A percentile compares a stretch with the other conserved stretches of the same genome.
Conservation (phyloP, 1,140 invertebrate genomes). For the Spodoptera litura region DNA sequence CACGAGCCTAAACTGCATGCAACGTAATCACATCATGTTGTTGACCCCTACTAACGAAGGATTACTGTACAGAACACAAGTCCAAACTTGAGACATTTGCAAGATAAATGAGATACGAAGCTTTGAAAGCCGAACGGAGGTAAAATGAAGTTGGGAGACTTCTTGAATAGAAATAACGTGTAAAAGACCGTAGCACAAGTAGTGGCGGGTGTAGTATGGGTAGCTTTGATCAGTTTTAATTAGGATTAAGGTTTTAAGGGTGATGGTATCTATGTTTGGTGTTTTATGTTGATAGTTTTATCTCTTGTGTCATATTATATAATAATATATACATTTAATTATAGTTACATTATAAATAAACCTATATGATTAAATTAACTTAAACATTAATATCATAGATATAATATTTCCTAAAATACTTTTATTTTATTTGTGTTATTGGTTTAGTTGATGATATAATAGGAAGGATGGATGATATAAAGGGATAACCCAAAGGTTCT, state of each 20-base stretch:
- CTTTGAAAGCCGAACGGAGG: constrained; percentile 39
- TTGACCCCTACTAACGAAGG: constrained; percentile 38
- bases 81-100: constrained; percentile 39
- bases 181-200: constrained; percentile 11
- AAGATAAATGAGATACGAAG: constrained; percentile 44
- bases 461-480: no score
- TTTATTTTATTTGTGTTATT: no score
- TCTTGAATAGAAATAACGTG: constrained; percentile 39
- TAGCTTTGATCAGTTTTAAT: neutral
- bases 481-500: no score
- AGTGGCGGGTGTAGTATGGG: neutral
- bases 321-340: neutral
- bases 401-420: no score
- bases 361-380: no score
- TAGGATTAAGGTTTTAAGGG: no score
- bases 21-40: constrained; percentile 16
- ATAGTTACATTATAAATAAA: no score
- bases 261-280: no score
- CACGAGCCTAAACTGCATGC: constrained; percentile 28
- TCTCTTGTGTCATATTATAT: no score
- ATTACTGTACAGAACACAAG: constrained; percentile 36
- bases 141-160: constrained; percentile 42
- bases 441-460: no score
- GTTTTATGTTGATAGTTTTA: no score
- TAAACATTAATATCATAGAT: no score